Evolutionary conservation across 2,113 vertebrate genomes (phyloP), one percentile per base, ranked within the genome.

Genomic region (Eurypyga helias): DNA sequence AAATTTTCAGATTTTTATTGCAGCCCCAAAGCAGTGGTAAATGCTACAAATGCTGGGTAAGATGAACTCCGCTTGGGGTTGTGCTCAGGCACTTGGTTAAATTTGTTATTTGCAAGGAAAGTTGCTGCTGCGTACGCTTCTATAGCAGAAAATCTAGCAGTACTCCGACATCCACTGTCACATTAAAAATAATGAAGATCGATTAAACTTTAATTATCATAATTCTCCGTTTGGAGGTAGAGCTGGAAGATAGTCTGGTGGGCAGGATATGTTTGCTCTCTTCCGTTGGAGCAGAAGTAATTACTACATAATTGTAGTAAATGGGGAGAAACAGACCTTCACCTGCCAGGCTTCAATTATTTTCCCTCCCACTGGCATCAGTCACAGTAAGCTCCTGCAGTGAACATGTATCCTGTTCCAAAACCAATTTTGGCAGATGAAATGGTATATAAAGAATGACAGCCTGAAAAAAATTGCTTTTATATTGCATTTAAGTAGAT

Each of bases 141-240:
- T 33, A 3, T 75, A 64, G n/a, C n/a, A 51, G 1, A 25, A 89
- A 82, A 69, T 80, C 54, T 57, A 83, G 18, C 49, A 78, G 7
- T 69, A 52, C 33, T 73, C 26, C 66, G n/a, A 41, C 57, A 72
- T 75, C 41, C 89, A 81, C 91, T 95, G 85, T 96, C 73, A 92
- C 6, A 13, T 86, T 78, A 82, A 91, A 94, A 92, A 92, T 97
- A 84, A 90, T 88, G 77, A 94, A 92, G 66, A 73, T 66, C 2
- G 12, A 57, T 85, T 51, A 60, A 95, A 87, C n/a, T 89, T 72
- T 58, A 91, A 61, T 95, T 92, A 72, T 51, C 45, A 1, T 89
- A 48, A 58, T 72, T 85, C 67, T 70, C 17, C 17, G 38, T 94
- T 96, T 92, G 45, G 79, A 90, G 16, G 10, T 82, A 26, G 79